These are phyloP conservation scores for Orbicella faveolata DNA, from an alignment of 64 coral and sea anemone species.

Conservation along the genomic window DNA sequence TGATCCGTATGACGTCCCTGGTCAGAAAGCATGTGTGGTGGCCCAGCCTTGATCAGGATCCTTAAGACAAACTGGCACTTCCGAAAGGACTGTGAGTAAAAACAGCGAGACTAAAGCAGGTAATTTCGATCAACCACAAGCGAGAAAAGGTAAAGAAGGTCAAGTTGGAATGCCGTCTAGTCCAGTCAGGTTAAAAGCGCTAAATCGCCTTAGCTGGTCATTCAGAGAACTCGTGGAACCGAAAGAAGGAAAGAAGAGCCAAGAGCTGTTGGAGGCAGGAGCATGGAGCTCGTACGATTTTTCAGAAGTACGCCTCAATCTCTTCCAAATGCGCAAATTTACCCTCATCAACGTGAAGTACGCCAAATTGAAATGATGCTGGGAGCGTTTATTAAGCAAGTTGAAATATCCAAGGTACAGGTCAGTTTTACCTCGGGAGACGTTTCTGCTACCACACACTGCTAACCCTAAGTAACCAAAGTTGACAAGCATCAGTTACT, in stretches of 20 bases:
- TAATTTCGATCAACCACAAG: no score
- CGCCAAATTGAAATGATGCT: conserved; percentile 30
- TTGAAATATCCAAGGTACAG: not conserved
- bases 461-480: conserved; percentile 13
- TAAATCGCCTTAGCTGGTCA: no score
- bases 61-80: no score
- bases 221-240: no score
- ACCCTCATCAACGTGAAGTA: not conserved
- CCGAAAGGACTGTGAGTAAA: no score
- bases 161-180: no score
- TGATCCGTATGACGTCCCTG: conserved; percentile 48
- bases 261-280: not conserved
- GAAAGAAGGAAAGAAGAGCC: not conserved
- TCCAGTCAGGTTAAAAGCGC: no score
- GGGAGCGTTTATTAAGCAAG: not conserved
- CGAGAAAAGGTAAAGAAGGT: no score
- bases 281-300: conserved; percentile 12
- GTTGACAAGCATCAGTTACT: not conserved
- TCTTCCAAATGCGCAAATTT: not conserved
- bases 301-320: conserved; percentile 8
- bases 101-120: no score
- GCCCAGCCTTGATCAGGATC: no score
- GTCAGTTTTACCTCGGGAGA: not conserved
- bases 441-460: not conserved
- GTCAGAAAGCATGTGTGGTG: not conserved